Conservation (phyloP, 2,113 vertebrate species). For the Dicaeum eximium region DNA sequence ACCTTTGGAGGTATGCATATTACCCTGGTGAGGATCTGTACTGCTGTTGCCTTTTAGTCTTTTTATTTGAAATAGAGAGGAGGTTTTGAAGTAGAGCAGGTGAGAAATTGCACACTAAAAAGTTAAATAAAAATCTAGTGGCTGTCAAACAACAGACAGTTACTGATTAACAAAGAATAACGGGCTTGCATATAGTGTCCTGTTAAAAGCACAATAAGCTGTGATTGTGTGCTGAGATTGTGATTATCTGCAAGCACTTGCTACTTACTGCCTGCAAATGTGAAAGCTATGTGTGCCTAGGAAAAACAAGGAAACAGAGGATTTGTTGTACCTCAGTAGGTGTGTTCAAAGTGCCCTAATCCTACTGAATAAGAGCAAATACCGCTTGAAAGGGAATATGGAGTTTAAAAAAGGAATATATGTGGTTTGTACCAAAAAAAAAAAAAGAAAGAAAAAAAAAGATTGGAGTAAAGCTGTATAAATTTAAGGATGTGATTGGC, state of each 20-base stretch:
- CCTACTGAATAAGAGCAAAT: neutral
- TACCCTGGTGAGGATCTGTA: neutral
- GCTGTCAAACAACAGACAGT: constrained; percentile 13
- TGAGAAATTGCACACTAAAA: neutral
- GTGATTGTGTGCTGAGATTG: constrained; percentile 36
- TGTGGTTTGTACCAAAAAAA: neutral
- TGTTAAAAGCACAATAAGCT: constrained; percentile 47
- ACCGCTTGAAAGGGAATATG: neutral
- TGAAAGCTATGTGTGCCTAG: neutral
- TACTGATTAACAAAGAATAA: constrained; percentile 53
- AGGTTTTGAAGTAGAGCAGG: neutral
- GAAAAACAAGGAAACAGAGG: constrained; percentile 44
- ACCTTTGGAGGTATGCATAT: neutral
- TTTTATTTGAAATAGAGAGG: neutral
- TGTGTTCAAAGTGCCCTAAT: neutral
- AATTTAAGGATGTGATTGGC: neutral
- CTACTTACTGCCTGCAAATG: constrained; percentile 25
- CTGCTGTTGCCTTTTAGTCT: neutral
- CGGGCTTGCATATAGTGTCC: neutral
- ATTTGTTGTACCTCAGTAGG: constrained; percentile 21
- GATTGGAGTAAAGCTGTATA: neutral
- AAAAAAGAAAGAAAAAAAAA: neutral
- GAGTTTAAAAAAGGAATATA: neutral
- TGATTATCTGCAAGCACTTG: constrained; percentile 2
- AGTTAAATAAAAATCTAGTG: neutral